Percentiles rank a stretch among this genome's conserved stretches.
These are phyloP conservation scores for Luidia sarsii DNA, from an alignment of 53 echinoderm and acorn worm genomes.

Conservation along the genomic window DNA sequence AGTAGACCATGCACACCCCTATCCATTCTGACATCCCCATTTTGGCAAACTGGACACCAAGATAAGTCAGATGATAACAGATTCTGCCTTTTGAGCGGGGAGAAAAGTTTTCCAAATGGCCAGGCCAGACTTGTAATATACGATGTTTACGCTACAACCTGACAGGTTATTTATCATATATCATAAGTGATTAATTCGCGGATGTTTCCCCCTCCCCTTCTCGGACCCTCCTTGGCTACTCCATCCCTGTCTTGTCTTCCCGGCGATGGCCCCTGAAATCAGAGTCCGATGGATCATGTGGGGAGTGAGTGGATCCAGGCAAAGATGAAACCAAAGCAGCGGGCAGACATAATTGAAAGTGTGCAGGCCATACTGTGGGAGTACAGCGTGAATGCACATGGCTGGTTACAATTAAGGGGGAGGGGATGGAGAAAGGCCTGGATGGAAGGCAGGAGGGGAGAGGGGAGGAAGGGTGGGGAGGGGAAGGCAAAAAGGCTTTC, in stretches of 20 bases:
- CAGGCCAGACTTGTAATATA: constrained; percentile 19
- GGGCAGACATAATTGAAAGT: neutral
- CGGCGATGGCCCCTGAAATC: constrained; percentile 28
- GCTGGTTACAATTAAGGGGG: neutral
- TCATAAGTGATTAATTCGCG: constrained; percentile 4
- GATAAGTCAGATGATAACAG: neutral
- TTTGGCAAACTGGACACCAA: neutral
- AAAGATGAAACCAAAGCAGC: no score
- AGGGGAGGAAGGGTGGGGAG: no score
- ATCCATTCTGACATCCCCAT: neutral
- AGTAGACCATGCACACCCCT: no score
- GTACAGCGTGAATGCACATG: neutral
- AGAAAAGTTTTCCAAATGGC: constrained; percentile 2
- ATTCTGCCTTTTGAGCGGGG: neutral
- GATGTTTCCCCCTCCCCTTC: no score
- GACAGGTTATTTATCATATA: constrained; percentile 49
- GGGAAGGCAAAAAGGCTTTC: no score
- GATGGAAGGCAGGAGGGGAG: neutral
- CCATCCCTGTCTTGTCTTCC: no score
- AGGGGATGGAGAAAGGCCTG: neutral
- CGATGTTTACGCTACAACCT: constrained; percentile 19
- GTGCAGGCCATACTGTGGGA: neutral
- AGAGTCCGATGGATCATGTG: neutral
- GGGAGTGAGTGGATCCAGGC: neutral
- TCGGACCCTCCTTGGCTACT: no score